Base-by-base conservation (phyloP, 1,140 invertebrate genomes). In the Ridgeia piscesae region DNA sequence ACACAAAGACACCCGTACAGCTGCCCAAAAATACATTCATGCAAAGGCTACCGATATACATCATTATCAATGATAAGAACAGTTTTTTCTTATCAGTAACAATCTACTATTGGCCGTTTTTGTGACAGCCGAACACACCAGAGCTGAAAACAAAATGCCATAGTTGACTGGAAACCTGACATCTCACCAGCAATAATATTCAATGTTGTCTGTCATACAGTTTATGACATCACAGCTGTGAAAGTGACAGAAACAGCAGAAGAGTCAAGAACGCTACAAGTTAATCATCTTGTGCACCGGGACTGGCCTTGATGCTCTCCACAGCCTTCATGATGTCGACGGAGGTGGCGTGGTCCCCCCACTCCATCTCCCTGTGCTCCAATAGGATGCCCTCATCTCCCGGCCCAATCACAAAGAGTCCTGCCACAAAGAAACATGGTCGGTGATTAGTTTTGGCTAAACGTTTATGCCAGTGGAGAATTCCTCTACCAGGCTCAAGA, bases 381-480 rank as follows among this genome's bases (percentile, higher is more conserved):
- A 94, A 95, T 33, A 96, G 90, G 42, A 96, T 95, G 31, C 96
- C 96, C 91, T 95, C 94, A 0, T 95, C 91, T 17, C 95, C 95
- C 88, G 95, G 94, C 0, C 96, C 96, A 33, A 96, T 93, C 14
- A 96, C 94, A 95, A 95, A 96, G 31, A 96, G 94, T 93, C 95
- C 96, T 95, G 94, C 93, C 94, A 94, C 33, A 93, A 31, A 14
- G 92, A 33, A 89, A 92, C 34, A 92, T 14, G 33, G 89, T 34
- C 88, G 31, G n/a, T 89, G 34, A 88, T 11, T 42, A 42, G 42
- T n/a, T n/a, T n/a, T n/a, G n/a, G n/a, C n/a, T n/a, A n/a, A n/a
- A n/a, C n/a, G n/a, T n/a, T n/a, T n/a, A n/a, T n/a, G n/a, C n/a
- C n/a, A n/a, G n/a, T n/a, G n/a, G n/a, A n/a, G n/a, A n/a, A n/a